phyloP scores from a whole-genome alignment of 2,888 invertebrate species.

The Temnothorax unifasciatus region DNA sequence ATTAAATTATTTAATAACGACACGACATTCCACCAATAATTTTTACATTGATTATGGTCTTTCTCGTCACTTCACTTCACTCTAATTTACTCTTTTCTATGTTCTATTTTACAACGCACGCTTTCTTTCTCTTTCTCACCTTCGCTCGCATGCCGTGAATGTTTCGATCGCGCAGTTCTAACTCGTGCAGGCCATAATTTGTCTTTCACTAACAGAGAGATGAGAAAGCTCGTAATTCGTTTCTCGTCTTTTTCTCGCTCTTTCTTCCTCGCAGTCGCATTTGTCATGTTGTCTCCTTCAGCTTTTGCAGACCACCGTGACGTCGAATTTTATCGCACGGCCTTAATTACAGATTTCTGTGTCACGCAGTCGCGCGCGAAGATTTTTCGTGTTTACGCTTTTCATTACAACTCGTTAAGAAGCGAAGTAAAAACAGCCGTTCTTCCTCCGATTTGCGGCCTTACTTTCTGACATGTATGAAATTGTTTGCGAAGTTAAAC shows the following conservation, averaged over 20 bases:
- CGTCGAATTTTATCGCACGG: slow-evolving; percentile 52
- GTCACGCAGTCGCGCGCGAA: slow-evolving; percentile 37
- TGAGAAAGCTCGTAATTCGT: slow-evolving; percentile 43
- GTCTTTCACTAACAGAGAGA: slow-evolving; percentile 52
- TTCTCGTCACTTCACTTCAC: neutral
- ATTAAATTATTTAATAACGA: neutral
- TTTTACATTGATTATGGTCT: slow-evolving; percentile 7
- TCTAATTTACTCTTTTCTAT: neutral
- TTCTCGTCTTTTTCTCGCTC: neutral
- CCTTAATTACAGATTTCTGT: slow-evolving; percentile 60
- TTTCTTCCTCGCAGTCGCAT: slow-evolving; percentile 19
- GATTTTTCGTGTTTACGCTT: slow-evolving; percentile 55
- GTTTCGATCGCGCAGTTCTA: slow-evolving; percentile 36
- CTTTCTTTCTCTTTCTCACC: slow-evolving; percentile 27
- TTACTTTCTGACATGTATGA: slow-evolving; percentile 11
- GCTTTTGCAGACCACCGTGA: slow-evolving; percentile 5
- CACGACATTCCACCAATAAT: neutral
- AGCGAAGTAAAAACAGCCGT: neutral
- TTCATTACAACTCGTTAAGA: slow-evolving; percentile 54
- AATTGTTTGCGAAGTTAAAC: neutral
- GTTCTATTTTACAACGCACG: neutral
- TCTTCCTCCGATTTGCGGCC: neutral
- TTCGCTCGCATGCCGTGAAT: slow-evolving; percentile 28
- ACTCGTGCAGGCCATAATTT: slow-evolving; percentile 58
- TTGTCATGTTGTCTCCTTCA: slow-evolving; percentile 43